Evolutionary conservation across 2,888 invertebrate genomes (phyloP), one percentile per base, ranked within the genome.

Genomic region (Lasioglossum leucozonium): DNA sequence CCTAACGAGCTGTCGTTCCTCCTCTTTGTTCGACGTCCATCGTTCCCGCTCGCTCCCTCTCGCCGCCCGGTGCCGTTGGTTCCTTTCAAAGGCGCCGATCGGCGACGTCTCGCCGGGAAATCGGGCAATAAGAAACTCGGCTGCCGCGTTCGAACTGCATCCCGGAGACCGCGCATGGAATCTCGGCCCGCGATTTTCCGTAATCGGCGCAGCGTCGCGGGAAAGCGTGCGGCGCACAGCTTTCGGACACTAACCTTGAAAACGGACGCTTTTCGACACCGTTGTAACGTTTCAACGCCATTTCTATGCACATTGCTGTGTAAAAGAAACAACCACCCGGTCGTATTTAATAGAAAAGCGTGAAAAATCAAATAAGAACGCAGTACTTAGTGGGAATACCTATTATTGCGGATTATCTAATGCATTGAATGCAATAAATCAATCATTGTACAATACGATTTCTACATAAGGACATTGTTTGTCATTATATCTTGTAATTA

Each of bases 71-170:
- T 51, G 16, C 26, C 62, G 30, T 62, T 65, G 65, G 65, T 34
- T 65, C 65, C 65, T 65, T 65, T 65, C 65, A 65, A 65, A 65
- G 65, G 18, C 65, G 34, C 65, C 65, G 65, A 65, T 65, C 30
- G 62, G 13, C 30, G 62, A 26, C 11, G 26, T 58, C 58, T 58
- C 34, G 65, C 10, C 65, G 65, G 65, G 65, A 65, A 65, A 65
- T 65, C 65, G 65, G 34, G 22, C 65, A 30, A 34, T 18, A 65
- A 65, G 65, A 65, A 65, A 65, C 65, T 65, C 65, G 65, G 30
- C 65, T 30, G 34, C 65, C 16, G 34, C 65, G 22, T 51, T 22
- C 22, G n/a, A n/a, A n/a, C 51, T 51, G 51, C n/a, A 51, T 51
- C 51, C 22, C 22, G 51, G 13, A n/a, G n/a, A 26, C 58, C 16